These are phyloP conservation scores for Stegophylla sp. DNA, from an alignment of 2,888 invertebrate genomes.

Conservation along the genomic window DNA sequence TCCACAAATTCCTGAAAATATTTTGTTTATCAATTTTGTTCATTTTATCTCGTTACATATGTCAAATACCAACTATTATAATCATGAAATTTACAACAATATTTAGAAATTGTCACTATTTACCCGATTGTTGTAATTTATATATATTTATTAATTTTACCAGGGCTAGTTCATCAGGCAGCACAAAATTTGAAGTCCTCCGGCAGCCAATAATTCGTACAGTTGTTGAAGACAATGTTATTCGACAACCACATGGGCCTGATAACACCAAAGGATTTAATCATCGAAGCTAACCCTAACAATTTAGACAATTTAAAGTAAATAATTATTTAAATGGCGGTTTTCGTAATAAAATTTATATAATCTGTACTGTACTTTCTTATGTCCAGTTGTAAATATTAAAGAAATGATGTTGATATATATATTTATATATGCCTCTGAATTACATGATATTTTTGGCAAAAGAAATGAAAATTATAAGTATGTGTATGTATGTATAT, in stretches of 20 bases:
- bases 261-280: conserved; percentile 79
- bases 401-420: conserved; percentile 5
- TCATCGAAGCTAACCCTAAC: conserved; percentile 61
- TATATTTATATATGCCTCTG: conserved; percentile 5
- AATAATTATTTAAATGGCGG: conserved; percentile 19
- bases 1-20: too few species aligned
- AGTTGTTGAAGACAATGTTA: conserved; percentile 69
- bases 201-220: conserved; percentile 37
- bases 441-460: conserved; percentile 9
- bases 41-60: too few species aligned
- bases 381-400: conserved; percentile 53
- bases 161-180: conserved; percentile 54
- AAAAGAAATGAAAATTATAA: neutral
- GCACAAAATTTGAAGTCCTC: conserved; percentile 49
- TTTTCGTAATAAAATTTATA: conserved; percentile 34
- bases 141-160: conserved; percentile 1
- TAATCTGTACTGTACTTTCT: conserved; percentile 34
- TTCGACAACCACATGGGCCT: conserved; percentile 77
- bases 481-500: too few species aligned
- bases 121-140: too few species aligned
- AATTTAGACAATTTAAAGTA: conserved; percentile 27
- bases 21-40: too few species aligned
- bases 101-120: too few species aligned
- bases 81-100: too few species aligned
- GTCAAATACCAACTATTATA: too few species aligned